Evolutionary conservation across 2,888 invertebrate species (phyloP).

Genomic region (Stratiomys singularior): DNA sequence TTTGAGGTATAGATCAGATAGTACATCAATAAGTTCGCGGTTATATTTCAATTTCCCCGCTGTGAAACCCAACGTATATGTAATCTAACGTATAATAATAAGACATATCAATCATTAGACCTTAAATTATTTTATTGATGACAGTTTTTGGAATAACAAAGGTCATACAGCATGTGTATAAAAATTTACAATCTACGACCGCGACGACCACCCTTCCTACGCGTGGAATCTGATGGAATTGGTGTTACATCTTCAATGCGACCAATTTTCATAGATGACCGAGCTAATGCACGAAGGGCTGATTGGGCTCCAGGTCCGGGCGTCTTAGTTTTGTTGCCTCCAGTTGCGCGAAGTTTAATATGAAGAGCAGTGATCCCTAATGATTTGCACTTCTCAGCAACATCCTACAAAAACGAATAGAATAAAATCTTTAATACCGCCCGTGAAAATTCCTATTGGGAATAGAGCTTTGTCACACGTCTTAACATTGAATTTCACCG

Average conservation of each 20-base stretch:
- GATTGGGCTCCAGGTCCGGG: constrained; percentile 99
- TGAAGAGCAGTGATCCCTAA: constrained; percentile 98
- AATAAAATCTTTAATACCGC: too few relatives aligned
- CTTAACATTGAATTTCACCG: too few relatives aligned
- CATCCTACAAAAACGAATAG: constrained; percentile 76
- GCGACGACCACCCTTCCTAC: constrained; percentile 99
- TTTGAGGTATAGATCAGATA: too few relatives aligned
- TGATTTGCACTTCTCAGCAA: constrained; percentile 97
- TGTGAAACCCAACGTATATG: too few relatives aligned
- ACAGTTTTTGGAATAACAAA: constrained; percentile 21
- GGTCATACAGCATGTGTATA: constrained; percentile 51
- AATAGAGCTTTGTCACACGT: too few relatives aligned
- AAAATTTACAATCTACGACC: constrained; percentile 94
- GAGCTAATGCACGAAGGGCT: constrained; percentile 96
- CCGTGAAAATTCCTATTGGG: too few relatives aligned
- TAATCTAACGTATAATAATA: too few relatives aligned
- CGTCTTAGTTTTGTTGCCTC: constrained; percentile 98
- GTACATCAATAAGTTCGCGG: too few relatives aligned
- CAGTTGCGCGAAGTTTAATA: constrained; percentile 97
- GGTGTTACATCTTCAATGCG: constrained; percentile 99
- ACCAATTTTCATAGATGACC: constrained; percentile 99
- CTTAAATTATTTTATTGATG: constrained; percentile 36
- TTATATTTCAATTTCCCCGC: too few relatives aligned
- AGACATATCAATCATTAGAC: too few relatives aligned
- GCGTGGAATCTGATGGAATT: constrained; percentile 98